These are phyloP conservation scores for Atta cephalotes DNA, from an alignment of 1,140 invertebrate genomes.

Conservation along the genomic window DNA sequence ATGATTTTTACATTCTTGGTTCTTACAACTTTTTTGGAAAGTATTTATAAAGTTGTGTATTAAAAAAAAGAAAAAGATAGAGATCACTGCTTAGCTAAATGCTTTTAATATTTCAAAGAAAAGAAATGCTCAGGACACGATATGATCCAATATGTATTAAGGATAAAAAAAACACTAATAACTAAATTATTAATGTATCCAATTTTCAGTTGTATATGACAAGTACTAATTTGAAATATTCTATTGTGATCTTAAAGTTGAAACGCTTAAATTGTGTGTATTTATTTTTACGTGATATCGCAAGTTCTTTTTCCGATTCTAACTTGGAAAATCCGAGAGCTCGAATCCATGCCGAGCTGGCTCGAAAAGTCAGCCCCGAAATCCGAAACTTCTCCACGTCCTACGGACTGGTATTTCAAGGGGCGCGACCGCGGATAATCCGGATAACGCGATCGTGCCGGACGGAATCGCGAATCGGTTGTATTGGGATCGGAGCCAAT, in stretches of 20 bases:
- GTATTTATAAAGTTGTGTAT: no score
- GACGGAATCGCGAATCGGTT: conserved; percentile 71
- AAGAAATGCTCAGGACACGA: no score
- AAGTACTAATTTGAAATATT: not conserved
- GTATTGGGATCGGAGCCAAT: conserved; percentile 76
- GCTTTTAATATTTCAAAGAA: no score
- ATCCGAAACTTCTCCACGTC: conserved; percentile 54
- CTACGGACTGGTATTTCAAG: conserved; percentile 65
- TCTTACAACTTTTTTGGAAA: no score
- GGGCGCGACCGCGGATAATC: conserved; percentile 72
- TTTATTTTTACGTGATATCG: conserved; percentile 10
- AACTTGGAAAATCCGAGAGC: conserved; percentile 47
- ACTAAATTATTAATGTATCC: not conserved
- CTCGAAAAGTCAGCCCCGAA: conserved; percentile 38
- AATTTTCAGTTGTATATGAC: not conserved
- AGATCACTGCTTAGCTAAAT: no score
- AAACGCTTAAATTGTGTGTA: no score
- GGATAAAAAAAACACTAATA: not conserved
- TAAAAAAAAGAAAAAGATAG: no score
- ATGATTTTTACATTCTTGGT: no score
- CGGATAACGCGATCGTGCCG: conserved; percentile 74
- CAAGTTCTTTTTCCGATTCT: not conserved
- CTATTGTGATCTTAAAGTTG: not conserved
- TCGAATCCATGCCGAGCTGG: conserved; percentile 7
- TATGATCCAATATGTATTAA: not conserved